Evolutionary conservation across 2,888 invertebrate species (phyloP).

Genomic region (Cerceris ruficornis): DNA sequence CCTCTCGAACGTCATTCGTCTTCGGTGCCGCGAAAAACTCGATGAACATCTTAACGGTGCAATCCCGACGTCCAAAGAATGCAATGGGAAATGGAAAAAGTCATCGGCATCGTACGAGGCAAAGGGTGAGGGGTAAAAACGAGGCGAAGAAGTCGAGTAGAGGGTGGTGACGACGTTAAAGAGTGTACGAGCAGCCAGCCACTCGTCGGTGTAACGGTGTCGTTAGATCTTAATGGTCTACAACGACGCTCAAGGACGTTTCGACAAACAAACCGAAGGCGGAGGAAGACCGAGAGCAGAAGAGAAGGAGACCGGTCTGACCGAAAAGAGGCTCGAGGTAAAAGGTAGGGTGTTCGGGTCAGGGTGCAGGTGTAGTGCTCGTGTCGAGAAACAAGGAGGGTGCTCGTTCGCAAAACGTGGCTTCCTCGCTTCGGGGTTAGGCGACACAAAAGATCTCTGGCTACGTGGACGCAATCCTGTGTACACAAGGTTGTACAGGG

Average conservation of each 20-base stretch:
- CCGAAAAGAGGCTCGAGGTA: background rate
- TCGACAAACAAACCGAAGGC: slow-evolving; percentile 56
- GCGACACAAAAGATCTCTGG: slow-evolving; percentile 19
- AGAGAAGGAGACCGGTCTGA: slow-evolving; percentile 13
- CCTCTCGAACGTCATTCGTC: too few species aligned
- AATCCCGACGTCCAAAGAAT: too few species aligned
- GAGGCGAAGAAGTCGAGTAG: background rate
- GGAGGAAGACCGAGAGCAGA: slow-evolving; percentile 8
- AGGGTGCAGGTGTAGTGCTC: background rate
- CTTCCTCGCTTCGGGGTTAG: background rate
- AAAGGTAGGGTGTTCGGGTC: background rate
- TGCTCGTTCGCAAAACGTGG: slow-evolving; percentile 42
- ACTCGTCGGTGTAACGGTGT: slow-evolving; percentile 64
- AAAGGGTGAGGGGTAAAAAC: too few species aligned
- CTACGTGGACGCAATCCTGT: slow-evolving; percentile 28
- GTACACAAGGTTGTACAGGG: background rate
- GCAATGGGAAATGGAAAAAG: too few species aligned
- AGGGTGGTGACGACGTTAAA: background rate
- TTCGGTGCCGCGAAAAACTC: too few species aligned
- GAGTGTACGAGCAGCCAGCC: slow-evolving; percentile 49
- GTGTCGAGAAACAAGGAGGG: slow-evolving; percentile 35
- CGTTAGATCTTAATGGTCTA: slow-evolving; percentile 67
- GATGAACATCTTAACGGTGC: too few species aligned
- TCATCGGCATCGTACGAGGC: too few species aligned
- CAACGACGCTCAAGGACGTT: slow-evolving; percentile 65